phyloP scores from a whole-genome alignment of 2,113 vertebrate species.

The Rhadina sibilatrix region DNA sequence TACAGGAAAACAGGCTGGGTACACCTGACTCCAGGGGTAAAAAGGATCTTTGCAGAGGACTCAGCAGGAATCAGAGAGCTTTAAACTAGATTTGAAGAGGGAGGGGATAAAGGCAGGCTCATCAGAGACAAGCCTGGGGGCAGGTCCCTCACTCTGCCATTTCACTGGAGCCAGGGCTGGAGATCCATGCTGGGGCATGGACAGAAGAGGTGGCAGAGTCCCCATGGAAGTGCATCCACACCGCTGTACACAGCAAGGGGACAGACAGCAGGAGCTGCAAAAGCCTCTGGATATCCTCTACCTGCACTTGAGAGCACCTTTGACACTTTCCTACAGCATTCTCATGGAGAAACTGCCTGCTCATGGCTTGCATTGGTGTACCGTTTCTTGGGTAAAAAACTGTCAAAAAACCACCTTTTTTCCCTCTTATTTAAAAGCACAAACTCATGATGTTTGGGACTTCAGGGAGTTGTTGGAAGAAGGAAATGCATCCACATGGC shows the following conservation, averaged over 20 bases:
- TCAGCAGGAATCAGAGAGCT: background rate
- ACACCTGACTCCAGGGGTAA: background rate
- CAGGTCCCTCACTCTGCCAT: background rate
- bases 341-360: background rate
- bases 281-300: background rate
- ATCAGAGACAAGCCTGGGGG: background rate
- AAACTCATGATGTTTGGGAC: background rate
- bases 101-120: background rate
- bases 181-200: accelerated
- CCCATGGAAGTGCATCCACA: background rate
- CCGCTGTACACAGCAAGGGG: background rate
- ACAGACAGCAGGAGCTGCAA: background rate
- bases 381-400: background rate
- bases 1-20: background rate
- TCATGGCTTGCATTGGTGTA: background rate
- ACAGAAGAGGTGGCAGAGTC: background rate
- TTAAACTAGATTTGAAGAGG: background rate
- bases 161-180: background rate
- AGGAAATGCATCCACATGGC: background rate
- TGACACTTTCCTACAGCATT: background rate
- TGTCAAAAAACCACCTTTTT: background rate
- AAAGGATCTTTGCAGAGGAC: background rate
- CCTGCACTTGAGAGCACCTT: background rate
- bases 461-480: background rate
- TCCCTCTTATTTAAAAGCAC: background rate